Conservation (phyloP, 1,140 invertebrate species). For the Myzus persicae region DNA sequence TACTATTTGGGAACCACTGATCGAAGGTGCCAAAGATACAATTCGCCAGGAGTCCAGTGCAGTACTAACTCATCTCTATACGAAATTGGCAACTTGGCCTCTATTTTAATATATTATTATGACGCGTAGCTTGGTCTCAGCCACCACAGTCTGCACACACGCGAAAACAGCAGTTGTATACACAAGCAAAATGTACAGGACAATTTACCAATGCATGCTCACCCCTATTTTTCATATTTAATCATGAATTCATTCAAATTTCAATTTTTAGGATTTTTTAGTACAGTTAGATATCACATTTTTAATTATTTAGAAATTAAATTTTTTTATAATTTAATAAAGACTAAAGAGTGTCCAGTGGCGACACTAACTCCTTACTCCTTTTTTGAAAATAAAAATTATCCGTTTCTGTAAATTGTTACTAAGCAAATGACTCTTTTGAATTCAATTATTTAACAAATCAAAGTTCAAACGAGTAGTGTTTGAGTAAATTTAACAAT, state of each 20-base stretch:
- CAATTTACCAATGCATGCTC: neutral
- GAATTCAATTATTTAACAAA: too few species aligned
- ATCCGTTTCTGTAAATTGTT: too few species aligned
- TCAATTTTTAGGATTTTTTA: neutral
- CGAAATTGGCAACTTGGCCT: neutral
- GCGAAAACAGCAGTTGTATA: neutral
- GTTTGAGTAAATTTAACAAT: too few species aligned
- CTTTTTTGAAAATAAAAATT: too few species aligned
- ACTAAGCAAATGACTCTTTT: too few species aligned
- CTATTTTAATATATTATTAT: constrained; percentile 9
- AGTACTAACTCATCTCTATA: neutral
- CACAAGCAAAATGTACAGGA: neutral
- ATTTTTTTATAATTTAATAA: neutral
- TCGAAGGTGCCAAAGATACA: neutral
- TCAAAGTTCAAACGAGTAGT: too few species aligned
- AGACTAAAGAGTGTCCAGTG: too few species aligned
- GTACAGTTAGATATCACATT: neutral
- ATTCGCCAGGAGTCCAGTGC: neutral
- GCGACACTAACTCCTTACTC: too few species aligned
- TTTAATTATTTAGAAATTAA: too few species aligned
- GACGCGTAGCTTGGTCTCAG: neutral
- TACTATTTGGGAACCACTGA: neutral
- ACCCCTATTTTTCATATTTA: neutral
- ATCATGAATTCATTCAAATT: neutral
- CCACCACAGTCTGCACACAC: neutral